A percentile compares a stretch with the other conserved stretches of the same genome.
Evolutionary conservation across 2,797 vertebrate species (phyloP).

Genomic region (Pteronotus mesoamericanus): DNA sequence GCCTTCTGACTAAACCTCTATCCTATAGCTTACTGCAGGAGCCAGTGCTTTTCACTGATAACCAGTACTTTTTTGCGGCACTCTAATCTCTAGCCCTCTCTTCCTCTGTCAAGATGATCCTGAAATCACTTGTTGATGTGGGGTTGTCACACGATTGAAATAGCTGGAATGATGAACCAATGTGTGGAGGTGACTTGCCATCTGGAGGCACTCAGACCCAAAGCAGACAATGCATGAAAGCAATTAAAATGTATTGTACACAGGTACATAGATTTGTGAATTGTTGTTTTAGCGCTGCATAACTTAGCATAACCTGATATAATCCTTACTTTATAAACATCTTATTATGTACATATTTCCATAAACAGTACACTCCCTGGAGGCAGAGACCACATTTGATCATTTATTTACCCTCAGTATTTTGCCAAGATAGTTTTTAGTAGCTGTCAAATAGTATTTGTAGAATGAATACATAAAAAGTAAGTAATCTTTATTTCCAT

Average conservation of each 20-base stretch:
- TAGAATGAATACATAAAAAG: neutral
- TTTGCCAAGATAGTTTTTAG: neutral
- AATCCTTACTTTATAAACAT: neutral
- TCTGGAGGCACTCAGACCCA: neutral
- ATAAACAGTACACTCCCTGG: neutral
- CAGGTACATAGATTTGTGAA: neutral
- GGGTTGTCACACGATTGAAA: neutral
- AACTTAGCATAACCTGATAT: neutral
- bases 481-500: neutral
- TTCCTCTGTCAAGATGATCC: neutral
- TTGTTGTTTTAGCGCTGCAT: neutral
- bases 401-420: neutral
- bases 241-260: neutral
- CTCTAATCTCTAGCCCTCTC: neutral
- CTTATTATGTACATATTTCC: neutral
- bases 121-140: neutral
- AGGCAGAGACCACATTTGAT: neutral
- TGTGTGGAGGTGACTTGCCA: neutral
- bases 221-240: neutral
- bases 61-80: neutral
- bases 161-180: neutral
- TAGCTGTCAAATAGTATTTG: neutral
- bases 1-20: neutral
- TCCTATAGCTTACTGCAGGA: neutral
- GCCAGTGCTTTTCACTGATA: neutral